phyloP scores from a whole-genome alignment of 2,888 invertebrate genomes.

The Drosophila lutescens region DNA sequence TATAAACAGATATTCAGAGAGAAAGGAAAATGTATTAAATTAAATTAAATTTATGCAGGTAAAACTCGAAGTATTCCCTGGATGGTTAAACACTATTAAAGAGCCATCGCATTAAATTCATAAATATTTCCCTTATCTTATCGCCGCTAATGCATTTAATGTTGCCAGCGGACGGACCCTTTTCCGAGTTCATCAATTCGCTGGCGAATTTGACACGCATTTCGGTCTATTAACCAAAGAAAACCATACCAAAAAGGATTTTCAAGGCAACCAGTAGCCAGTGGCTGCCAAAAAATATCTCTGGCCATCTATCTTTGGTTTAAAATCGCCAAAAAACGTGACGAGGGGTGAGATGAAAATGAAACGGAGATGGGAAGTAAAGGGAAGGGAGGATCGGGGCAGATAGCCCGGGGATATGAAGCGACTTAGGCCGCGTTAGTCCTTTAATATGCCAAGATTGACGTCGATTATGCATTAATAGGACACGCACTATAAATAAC shows the following conservation, averaged over 20 bases:
- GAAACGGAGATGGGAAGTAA: background rate
- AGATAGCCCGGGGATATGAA: constrained; percentile 30
- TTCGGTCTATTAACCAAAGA: constrained; percentile 42
- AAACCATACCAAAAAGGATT: constrained; percentile 44
- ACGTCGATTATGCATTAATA: constrained; percentile 75
- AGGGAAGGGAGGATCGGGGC: background rate
- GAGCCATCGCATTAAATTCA: constrained; percentile 11
- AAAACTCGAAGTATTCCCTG: background rate
- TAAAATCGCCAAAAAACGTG: constrained; percentile 44
- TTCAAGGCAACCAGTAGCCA: constrained; percentile 45
- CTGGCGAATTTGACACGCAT: constrained; percentile 42
- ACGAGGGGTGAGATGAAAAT: constrained; percentile 14
- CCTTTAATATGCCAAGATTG: constrained; percentile 77
- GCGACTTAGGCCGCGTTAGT: constrained; percentile 62
- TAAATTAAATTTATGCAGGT: no score
- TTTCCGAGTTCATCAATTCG: constrained; percentile 45
- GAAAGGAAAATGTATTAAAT: no score
- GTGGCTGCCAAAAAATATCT: constrained; percentile 45
- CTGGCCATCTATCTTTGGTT: constrained; percentile 52
- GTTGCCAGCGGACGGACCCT: constrained; percentile 23
- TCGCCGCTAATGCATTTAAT: constrained; percentile 35
- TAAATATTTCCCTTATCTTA: constrained; percentile 32
- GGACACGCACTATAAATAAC: constrained; percentile 76
- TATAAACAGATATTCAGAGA: no score
- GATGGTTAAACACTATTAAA: background rate